Evolutionary conservation across 1,140 invertebrate species (phyloP), one percentile per base, ranked within the genome.

Genomic region (Coelopa frigida): DNA sequence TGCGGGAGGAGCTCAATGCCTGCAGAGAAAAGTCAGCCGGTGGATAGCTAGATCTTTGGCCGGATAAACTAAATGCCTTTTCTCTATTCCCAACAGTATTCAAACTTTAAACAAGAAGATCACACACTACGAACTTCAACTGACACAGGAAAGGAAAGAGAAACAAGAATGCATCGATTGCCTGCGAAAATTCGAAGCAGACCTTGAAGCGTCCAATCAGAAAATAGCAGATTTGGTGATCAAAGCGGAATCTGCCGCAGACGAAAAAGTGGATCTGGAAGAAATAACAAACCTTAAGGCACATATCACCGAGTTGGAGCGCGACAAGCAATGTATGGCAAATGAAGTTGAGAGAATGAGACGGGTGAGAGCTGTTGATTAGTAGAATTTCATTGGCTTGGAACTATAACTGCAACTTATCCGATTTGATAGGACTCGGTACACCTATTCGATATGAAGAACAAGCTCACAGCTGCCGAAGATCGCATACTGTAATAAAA

Each of bases 141-240:
- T 48, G 5, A 37, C 1, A 12, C 32, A 43, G 12, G 46, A 48
- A 3, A 43, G 20, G 14, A 38, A 37, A 26, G 44, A 46, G 18
- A 46, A 46, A 26, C 24, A 48, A 7, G 12, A 21, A 0, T 41
- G 42, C 31, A 17, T 8, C 3, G 39, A 35, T 8, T 15, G 7
- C 27, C 21, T 43, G 23, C 39, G 44, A 26, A 37, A 37, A 22
- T 26, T 48, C 4, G 40, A 43, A 37, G 17, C 22, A 5, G 47
- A 58, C 3, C 32, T 46, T n/a, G 40, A 50, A 3, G 6, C 40
- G n/a, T n/a, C 20, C 10, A 51, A 48, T n/a, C 23, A 50, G 6
- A 21, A 44, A 12, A 21, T 52, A 14, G 10, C 4, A 14, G 38
- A 43, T n/a, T n/a, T n/a, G n/a, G n/a, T n/a, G n/a, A n/a, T n/a